These are phyloP conservation scores for Pyrochroa serraticornis DNA, from an alignment of 2,888 invertebrate genomes.

Conservation along the genomic window DNA sequence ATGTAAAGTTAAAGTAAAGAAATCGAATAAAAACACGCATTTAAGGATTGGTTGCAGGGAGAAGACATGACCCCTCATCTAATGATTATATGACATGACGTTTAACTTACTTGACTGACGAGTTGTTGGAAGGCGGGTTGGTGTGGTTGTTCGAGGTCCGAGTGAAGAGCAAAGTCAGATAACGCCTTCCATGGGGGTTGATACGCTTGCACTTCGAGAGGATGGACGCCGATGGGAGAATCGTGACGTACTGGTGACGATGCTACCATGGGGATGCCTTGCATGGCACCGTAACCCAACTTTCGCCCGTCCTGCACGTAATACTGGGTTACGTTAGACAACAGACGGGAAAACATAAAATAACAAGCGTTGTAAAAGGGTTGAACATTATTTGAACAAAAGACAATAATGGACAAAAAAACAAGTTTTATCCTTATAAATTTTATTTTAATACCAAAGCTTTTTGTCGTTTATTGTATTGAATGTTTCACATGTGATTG, in stretches of 20 bases:
- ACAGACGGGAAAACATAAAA: conserved; percentile 14
- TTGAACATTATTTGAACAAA: too few species aligned
- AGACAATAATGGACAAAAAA: too few species aligned
- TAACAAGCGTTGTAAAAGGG: background rate
- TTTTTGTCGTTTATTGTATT: too few species aligned
- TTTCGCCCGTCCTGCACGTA: conserved; percentile 88
- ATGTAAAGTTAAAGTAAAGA: background rate
- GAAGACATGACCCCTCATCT: too few species aligned
- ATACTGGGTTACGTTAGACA: conserved; percentile 59
- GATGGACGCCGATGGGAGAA: conserved; percentile 83
- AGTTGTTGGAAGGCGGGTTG: conserved; percentile 96
- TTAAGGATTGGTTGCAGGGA: too few species aligned
- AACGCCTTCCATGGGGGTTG: conserved; percentile 98
- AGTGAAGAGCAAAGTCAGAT: conserved; percentile 93
- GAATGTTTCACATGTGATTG: too few species aligned
- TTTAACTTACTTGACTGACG: conserved; percentile 81
- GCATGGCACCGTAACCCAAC: conserved; percentile 92
- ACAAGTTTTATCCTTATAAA: too few species aligned
- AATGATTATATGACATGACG: too few species aligned
- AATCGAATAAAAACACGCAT: too few species aligned
- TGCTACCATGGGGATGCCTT: conserved; percentile 97
- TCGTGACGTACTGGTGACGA: conserved; percentile 92
- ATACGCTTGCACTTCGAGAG: conserved; percentile 90
- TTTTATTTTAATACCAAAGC: too few species aligned
- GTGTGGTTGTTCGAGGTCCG: conserved; percentile 87